A percentile compares a stretch with the other conserved stretches of the same genome.
phyloP scores from a whole-genome alignment of 2,888 invertebrate species.

The Acronicta leporina region DNA sequence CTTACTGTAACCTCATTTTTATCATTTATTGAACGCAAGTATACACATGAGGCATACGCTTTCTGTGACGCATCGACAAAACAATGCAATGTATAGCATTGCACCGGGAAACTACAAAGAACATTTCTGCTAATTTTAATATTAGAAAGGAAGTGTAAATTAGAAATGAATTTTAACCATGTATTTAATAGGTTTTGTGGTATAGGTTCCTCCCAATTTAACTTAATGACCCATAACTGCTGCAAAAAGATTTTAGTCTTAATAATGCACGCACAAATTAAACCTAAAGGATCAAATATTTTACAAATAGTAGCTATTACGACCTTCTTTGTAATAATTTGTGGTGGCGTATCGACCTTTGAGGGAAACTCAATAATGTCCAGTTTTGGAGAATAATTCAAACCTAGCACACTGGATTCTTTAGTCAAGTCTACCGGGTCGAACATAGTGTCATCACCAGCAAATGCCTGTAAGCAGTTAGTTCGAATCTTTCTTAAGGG shows the following conservation, averaged over 20 bases:
- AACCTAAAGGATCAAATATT: conserved; percentile 21
- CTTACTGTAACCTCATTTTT: conserved; percentile 23
- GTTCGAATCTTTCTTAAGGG: conserved; percentile 8
- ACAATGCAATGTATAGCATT: neutral
- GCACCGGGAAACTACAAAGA: conserved; percentile 3
- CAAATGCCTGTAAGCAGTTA: conserved; percentile 9
- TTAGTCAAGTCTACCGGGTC: neutral
- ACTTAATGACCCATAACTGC: conserved; percentile 16
- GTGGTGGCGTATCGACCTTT: neutral
- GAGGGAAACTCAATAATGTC: conserved; percentile 1
- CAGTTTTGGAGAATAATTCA: conserved; percentile 11
- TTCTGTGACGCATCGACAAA: conserved; percentile 9
- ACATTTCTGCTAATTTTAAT: conserved; percentile 10
- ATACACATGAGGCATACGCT: conserved; percentile 10
- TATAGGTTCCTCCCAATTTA: conserved; percentile 35
- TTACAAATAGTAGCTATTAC: conserved; percentile 9
- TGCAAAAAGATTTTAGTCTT: conserved; percentile 32
- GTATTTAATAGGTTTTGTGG: conserved; percentile 4
- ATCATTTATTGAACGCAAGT: conserved; percentile 4
- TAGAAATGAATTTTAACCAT: conserved; percentile 9
- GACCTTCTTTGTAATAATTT: conserved; percentile 7
- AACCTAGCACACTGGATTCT: conserved; percentile 5
- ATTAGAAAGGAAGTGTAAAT: conserved; percentile 6
- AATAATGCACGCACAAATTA: conserved; percentile 19
- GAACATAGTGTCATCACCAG: neutral